Base-by-base conservation (phyloP, 2,797 vertebrate species). In the Leptatherina wallacei region DNA sequence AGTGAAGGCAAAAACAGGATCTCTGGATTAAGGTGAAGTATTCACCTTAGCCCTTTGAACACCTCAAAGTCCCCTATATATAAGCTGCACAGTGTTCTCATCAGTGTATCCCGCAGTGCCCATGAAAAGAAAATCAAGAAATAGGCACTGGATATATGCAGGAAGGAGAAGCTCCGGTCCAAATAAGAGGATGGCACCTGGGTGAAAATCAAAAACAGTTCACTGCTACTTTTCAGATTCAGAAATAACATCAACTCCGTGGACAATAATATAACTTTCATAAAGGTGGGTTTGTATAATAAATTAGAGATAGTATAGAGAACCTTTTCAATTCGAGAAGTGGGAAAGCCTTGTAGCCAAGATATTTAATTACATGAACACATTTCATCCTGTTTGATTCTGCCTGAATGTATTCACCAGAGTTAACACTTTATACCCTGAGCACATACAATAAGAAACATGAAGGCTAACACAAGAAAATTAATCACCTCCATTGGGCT, bases 401-500 rank as follows among this genome's bases (percentile, higher is more conserved):
- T 22, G 7, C 6, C 8, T 49, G 3, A n/a, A 65, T 54, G 42
- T 42, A 72, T 44, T 71, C 59, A 29, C 75, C 16, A 1, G 16
- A 64, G 27, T 70, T 73, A 30, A 9, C 70, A 73, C 55, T 16
- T 29, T 29, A 5, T 5, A 29, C 44, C 44, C 44, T 47, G 44
- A 9, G 18, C 44, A n/a, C 44, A 47, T 47, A n/a, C 6, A 47
- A 35, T 35, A 47, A n/a, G 44, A 8, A 47, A n/a, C 44, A 47
- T 47, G 18, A 18, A 55, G 24, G 13, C 52, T 33, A 30, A 47
- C 24, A 69, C 14, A 57, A n/a, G 61, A 75, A 69, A 60, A 60
- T 58, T 61, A 77, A 35, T 14, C 52, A 36, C 66, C 66, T 75
- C 51, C 60, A 65, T 33, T 16, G 36, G 10, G 65, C 60, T 77